A percentile compares a stretch with the other conserved stretches of the same genome.
phyloP scores from a whole-genome alignment of 2,113 vertebrate genomes.

The Mastomys coucha region DNA sequence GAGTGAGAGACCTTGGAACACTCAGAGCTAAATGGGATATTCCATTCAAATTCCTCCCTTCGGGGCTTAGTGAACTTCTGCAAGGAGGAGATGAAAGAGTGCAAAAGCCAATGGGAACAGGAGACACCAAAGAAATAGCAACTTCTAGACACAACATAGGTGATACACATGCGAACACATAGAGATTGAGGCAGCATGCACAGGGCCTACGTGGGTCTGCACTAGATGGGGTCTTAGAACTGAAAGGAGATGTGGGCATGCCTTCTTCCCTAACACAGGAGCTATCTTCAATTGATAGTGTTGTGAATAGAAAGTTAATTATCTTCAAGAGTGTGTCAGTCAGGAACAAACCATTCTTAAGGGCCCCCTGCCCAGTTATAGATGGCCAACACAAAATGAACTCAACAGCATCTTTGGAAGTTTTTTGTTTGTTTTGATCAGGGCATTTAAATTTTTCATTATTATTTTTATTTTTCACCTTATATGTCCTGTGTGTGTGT shows the following conservation, averaged over 20 bases:
- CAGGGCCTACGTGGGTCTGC: not conserved
- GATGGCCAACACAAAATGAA: too few species aligned
- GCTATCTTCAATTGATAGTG: not conserved
- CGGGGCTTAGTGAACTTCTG: not conserved
- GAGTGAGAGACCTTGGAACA: not conserved
- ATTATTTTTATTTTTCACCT: too few species aligned
- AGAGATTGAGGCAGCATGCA: not conserved
- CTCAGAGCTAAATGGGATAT: not conserved
- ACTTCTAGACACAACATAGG: not conserved
- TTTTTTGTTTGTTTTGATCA: not conserved
- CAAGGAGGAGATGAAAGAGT: not conserved
- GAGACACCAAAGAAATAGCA: not conserved
- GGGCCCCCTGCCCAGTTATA: not conserved
- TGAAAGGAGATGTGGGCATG: not conserved
- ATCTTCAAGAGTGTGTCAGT: not conserved
- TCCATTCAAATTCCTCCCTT: not conserved
- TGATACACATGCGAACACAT: not conserved
- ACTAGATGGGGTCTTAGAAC: not conserved
- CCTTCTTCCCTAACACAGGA: not conserved
- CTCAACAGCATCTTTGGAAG: not conserved
- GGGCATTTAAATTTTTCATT: too few species aligned
- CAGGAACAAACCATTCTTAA: not conserved
- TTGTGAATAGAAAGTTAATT: not conserved
- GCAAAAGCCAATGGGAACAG: not conserved
- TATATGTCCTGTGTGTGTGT: too few species aligned